These are phyloP conservation scores for Liasis olivaceus DNA, from an alignment of 2,797 vertebrate species.

Conservation along the genomic window DNA sequence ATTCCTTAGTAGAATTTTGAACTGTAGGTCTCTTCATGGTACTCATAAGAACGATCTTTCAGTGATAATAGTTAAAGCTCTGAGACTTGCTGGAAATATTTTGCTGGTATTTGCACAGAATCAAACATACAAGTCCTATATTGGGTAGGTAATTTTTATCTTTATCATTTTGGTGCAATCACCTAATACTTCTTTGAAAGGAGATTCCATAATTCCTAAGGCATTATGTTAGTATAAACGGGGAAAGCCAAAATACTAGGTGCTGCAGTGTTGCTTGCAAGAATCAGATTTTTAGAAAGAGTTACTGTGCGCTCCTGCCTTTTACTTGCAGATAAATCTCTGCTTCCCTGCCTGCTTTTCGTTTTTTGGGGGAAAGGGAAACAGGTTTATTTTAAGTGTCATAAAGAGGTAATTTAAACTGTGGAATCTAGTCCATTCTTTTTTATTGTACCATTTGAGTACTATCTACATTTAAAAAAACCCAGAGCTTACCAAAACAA, in stretches of 20 bases:
- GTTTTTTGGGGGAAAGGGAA: not conserved
- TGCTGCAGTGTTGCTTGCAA: not conserved
- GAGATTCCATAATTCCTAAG: not conserved
- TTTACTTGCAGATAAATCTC: not conserved
- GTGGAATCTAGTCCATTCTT: not conserved
- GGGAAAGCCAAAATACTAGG: not conserved
- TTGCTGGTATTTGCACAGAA: not conserved
- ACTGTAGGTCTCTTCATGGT: not conserved
- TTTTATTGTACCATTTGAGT: not conserved
- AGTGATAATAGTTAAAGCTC: not conserved
- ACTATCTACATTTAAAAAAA: not conserved
- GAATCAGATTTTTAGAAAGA: not conserved
- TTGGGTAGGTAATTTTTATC: not conserved
- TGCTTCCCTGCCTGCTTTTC: not conserved
- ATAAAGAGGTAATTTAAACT: not conserved
- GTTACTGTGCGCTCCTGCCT: not conserved
- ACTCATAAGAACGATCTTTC: not conserved
- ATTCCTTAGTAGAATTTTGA: not conserved
- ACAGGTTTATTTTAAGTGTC: not conserved
- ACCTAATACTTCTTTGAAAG: not conserved
- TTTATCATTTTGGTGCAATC: not conserved
- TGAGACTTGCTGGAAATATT: not conserved
- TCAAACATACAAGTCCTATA: not conserved
- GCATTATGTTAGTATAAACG: not conserved
- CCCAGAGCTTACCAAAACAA: slow-evolving; percentile 11